A percentile compares a stretch with the other conserved stretches of the same genome.
These are phyloP conservation scores for Ectemnius cavifrons DNA, from an alignment of 2,888 invertebrate genomes.

Conservation along the genomic window DNA sequence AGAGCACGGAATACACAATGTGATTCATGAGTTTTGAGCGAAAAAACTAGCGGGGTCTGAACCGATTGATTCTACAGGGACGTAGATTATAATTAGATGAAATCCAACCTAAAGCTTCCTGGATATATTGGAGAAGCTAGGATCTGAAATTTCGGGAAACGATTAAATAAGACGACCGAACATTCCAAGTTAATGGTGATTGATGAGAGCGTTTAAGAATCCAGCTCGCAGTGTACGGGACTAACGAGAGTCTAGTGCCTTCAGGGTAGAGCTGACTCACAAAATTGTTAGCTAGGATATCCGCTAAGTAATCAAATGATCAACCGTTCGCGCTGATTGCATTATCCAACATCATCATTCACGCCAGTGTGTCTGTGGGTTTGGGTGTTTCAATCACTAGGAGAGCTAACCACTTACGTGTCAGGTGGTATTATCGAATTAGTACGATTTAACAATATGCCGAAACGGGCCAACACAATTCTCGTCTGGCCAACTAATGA, in stretches of 20 bases:
- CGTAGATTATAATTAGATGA: slow-evolving; percentile 18
- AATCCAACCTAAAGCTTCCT: not conserved
- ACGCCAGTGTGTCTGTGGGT: not conserved
- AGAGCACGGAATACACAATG: slow-evolving; percentile 17
- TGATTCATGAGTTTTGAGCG: slow-evolving; percentile 46
- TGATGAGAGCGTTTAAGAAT: slow-evolving; percentile 50
- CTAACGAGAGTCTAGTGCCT: slow-evolving; percentile 40
- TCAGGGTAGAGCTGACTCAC: slow-evolving; percentile 32
- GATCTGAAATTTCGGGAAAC: slow-evolving; percentile 47
- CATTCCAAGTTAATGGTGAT: slow-evolving; percentile 52
- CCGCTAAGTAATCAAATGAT: slow-evolving; percentile 52
- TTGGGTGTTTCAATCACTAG: too few species aligned
- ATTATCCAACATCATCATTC: slow-evolving; percentile 27
- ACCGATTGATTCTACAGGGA: slow-evolving; percentile 18
- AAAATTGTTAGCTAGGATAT: slow-evolving; percentile 48
- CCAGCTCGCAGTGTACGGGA: slow-evolving; percentile 38
- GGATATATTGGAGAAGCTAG: not conserved
- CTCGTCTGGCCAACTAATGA: not conserved
- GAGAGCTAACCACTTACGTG: too few species aligned
- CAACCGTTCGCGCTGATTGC: not conserved
- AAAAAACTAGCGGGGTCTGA: not conserved
- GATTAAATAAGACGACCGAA: slow-evolving; percentile 52
- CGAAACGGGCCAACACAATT: too few species aligned
- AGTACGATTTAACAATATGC: too few species aligned
- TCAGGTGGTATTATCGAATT: too few species aligned